Conservation (phyloP, 23 tunicate species). For the Botrylloides violaceus region DNA sequence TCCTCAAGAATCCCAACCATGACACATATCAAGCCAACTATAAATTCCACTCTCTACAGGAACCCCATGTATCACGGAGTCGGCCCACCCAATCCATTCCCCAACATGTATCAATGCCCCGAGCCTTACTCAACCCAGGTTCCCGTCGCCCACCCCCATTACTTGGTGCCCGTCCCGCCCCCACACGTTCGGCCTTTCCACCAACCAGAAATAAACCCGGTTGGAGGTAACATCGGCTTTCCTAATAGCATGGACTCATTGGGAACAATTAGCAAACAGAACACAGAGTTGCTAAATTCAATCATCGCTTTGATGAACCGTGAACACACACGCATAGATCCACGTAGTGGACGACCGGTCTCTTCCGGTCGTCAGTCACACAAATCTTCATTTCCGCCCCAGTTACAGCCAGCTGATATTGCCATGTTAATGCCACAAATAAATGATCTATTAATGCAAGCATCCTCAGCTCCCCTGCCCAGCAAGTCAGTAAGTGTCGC, state of each 20-base stretch:
- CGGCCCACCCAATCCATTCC: background rate
- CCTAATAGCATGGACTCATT: too few species aligned
- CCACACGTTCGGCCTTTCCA: too few species aligned
- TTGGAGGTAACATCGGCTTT: conserved; percentile 3
- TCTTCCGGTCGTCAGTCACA: too few species aligned
- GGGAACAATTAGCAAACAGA: background rate
- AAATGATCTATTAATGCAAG: too few species aligned
- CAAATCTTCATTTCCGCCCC: too few species aligned
- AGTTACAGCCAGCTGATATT: too few species aligned
- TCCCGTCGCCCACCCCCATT: background rate
- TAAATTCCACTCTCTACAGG: background rate
- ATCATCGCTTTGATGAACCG: background rate
- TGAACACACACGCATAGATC: too few species aligned
- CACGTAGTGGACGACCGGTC: too few species aligned
- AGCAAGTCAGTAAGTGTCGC: background rate
- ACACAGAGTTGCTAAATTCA: conserved; percentile 7
- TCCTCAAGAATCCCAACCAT: background rate
- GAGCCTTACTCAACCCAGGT: background rate
- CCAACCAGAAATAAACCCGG: background rate
- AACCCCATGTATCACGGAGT: background rate
- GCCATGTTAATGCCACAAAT: too few species aligned
- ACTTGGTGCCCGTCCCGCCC: background rate
- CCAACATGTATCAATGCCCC: too few species aligned
- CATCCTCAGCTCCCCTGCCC: too few species aligned
- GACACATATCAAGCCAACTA: background rate